Conservation (phyloP, 2,797 vertebrate species). For the Typhlichthys subterraneus region DNA sequence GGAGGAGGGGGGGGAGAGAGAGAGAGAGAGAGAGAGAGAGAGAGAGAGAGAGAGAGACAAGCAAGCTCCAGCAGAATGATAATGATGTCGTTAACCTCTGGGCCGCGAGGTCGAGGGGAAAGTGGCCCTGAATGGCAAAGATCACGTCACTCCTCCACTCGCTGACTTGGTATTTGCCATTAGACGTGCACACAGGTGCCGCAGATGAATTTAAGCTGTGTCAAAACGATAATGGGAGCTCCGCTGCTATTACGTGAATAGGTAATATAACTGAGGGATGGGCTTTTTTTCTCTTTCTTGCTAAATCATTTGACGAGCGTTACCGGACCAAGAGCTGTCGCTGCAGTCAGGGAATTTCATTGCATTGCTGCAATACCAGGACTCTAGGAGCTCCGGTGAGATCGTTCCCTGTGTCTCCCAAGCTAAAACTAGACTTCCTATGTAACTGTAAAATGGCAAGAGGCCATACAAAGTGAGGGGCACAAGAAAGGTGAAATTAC, state of each 20-base stretch:
- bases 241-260: slow-evolving; percentile 37
- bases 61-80: slow-evolving; percentile 78
- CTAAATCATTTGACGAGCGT: slow-evolving; percentile 9
- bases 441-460: no score
- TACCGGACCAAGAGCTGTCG: background rate
- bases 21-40: no score
- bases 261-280: slow-evolving; percentile 33
- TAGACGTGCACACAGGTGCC: slow-evolving; percentile 49
- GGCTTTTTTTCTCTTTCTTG: background rate
- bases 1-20: slow-evolving; percentile 30
- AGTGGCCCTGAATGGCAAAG: slow-evolving; percentile 64
- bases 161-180: no score
- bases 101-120: slow-evolving; percentile 55
- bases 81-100: slow-evolving; percentile 82
- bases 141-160: slow-evolving; percentile 66
- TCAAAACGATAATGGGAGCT: slow-evolving; percentile 28
- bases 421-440: no score
- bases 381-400: no score
- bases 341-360: background rate
- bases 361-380: background rate
- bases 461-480: no score
- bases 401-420: no score
- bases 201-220: slow-evolving; percentile 19
- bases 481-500: no score
- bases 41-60: slow-evolving; percentile 45